Evolutionary conservation across 2,888 invertebrate species (phyloP).

Genomic region (Phasia obesa): DNA sequence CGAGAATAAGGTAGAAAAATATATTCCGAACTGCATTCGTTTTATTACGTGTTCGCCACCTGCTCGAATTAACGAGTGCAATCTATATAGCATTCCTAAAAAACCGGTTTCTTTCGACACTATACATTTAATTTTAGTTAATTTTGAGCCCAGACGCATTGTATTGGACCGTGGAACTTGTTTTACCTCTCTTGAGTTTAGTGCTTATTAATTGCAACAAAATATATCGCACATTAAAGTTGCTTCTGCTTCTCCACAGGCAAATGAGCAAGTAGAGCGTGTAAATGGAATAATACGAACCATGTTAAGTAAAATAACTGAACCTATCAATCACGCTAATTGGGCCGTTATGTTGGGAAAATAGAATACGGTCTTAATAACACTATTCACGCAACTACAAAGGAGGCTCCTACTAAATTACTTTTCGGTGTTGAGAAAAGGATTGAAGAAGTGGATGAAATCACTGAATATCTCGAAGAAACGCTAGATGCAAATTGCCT

Average conservation of each 20-base stretch:
- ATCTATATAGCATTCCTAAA: slow-evolving; percentile 23
- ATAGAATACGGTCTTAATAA: slow-evolving; percentile 67
- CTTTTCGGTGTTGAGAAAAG: too few species aligned
- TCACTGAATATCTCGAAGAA: too few species aligned
- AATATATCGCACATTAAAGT: slow-evolving; percentile 5
- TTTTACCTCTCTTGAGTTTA: slow-evolving; percentile 35
- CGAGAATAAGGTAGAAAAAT: slow-evolving; percentile 18
- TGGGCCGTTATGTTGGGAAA: slow-evolving; percentile 25
- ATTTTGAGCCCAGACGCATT: background rate
- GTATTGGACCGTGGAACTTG: slow-evolving; percentile 30
- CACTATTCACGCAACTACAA: slow-evolving; percentile 42
- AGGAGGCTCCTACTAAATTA: slow-evolving; percentile 39
- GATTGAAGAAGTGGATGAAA: too few species aligned
- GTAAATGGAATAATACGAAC: background rate
- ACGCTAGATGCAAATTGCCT: background rate
- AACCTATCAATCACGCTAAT: slow-evolving; percentile 10
- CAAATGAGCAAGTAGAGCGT: background rate
- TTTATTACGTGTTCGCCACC: slow-evolving; percentile 35
- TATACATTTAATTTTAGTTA: background rate
- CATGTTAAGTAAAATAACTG: background rate
- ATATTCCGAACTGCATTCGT: slow-evolving; percentile 27
- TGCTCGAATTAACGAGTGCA: slow-evolving; percentile 16
- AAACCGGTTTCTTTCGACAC: slow-evolving; percentile 18
- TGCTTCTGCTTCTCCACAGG: background rate
- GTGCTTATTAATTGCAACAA: slow-evolving; percentile 4